These are phyloP conservation scores for Chesias legatella DNA, from an alignment of 2,888 invertebrate species.

Conservation along the genomic window DNA sequence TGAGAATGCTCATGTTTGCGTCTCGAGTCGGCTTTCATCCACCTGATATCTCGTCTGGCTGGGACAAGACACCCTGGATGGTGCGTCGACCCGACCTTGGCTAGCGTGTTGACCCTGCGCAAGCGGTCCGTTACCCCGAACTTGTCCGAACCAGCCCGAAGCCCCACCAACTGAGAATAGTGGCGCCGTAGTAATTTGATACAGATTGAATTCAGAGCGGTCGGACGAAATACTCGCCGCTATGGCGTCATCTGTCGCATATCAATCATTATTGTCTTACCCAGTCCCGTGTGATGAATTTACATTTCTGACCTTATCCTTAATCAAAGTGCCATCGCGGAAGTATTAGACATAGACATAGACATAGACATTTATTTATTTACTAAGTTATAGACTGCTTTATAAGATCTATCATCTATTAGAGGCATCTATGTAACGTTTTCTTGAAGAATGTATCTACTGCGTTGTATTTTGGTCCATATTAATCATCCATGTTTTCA, in stretches of 20 bases:
- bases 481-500: too few species aligned
- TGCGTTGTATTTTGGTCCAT: too few species aligned
- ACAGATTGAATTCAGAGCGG: conserved; percentile 28
- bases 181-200: conserved; percentile 37
- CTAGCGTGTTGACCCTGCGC: conserved; percentile 70
- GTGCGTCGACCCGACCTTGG: conserved; percentile 65
- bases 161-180: conserved; percentile 36
- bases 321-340: too few species aligned
- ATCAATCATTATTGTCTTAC: conserved; percentile 7
- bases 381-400: too few species aligned
- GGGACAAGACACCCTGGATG: conserved; percentile 39
- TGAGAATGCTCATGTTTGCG: conserved; percentile 1
- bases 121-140: conserved; percentile 58
- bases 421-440: too few species aligned
- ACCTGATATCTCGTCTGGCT: conserved; percentile 12
- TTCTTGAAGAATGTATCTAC: too few species aligned
- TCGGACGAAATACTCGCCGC: conserved; percentile 12
- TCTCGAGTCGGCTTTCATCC: conserved; percentile 14
- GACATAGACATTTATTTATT: too few species aligned
- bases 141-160: conserved; percentile 31
- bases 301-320: too few species aligned
- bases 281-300: too few species aligned
- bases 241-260: conserved; percentile 36
- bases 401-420: too few species aligned
- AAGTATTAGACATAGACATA: too few species aligned